phyloP scores from a whole-genome alignment of 2,113 vertebrate genomes.

The Ivindomyrus marchei region DNA sequence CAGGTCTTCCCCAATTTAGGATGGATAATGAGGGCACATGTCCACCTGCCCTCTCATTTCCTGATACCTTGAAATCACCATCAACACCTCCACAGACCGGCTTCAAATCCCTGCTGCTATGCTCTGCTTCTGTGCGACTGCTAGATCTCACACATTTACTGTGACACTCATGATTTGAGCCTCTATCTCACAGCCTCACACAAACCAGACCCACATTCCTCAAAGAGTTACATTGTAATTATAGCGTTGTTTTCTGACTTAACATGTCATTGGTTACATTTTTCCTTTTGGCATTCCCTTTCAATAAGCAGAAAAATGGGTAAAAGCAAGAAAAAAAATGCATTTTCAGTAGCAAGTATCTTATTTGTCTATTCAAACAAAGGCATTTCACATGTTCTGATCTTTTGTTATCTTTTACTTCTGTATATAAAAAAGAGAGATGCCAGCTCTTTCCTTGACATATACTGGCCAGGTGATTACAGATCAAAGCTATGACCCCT shows the following conservation, averaged over 20 bases:
- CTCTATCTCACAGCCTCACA: constrained; percentile 1
- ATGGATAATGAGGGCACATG: neutral
- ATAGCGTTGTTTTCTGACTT: neutral
- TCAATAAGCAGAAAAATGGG: neutral
- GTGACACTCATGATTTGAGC: neutral
- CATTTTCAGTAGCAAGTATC: neutral
- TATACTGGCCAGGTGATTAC: neutral
- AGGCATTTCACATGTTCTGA: neutral
- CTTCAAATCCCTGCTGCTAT: neutral
- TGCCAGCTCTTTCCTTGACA: neutral
- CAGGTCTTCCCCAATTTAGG: neutral
- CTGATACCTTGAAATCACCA: neutral
- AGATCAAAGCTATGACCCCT: neutral
- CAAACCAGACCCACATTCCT: neutral
- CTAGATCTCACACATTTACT: neutral
- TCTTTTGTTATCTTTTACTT: neutral
- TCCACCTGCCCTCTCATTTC: neutral
- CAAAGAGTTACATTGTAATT: neutral
- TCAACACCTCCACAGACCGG: neutral
- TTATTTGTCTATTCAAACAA: neutral
- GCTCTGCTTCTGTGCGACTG: neutral
- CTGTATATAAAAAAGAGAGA: neutral
- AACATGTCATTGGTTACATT: neutral
- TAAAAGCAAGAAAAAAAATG: neutral
- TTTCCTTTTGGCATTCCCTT: neutral